Evolutionary conservation across 92 coral and sea anemone species (phyloP), one percentile per base, ranked within the genome.

Genomic region (Porites evermanni): DNA sequence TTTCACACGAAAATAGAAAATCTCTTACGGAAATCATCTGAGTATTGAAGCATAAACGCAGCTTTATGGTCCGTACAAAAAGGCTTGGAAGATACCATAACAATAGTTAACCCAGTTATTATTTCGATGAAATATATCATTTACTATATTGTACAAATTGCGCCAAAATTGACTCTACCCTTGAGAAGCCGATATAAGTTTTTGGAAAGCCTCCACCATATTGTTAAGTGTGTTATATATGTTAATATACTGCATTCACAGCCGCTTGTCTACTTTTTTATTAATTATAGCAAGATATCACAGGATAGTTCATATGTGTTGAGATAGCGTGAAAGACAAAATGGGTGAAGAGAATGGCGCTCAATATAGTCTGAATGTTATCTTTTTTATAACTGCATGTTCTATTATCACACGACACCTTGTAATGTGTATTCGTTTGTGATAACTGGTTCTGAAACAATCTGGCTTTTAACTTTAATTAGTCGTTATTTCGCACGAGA

Each of bases 141-240:
- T 74, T 74, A 74, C 47, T 83, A 74, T 83, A 83, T 83, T 83
- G 87, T 66, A 63, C 74, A 63, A 74, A 83, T 74, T 74, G 87
- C 52, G 79, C 64, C 53, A 72, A 72, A 72, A 63, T 44, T 83
- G 60, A 73, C 80, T 75, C 52, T 74, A 53, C 8, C 32, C 51
- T 83, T 23, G 64, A 23, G 14, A 17, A 72, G 80, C 86, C 87
- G 67, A 83, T 83, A 83, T 83, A 32, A 10, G 13, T 50, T 63
- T 76, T 73, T 72, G 64, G 68, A 83, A 74, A 83, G 73, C 71
- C 72, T 81, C 44, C 23, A 74, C 80, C 74, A 83, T 65, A 83
- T 54, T 64, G 72, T 73, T 74, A 83, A 83, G 77, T 73, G 77
- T 73, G 87, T 73, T 83, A 83, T 83, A 73, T 75, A 23, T 83